These are phyloP conservation scores for Brachymystax lenok DNA, from an alignment of 2,797 vertebrate genomes.

Conservation along the genomic window DNA sequence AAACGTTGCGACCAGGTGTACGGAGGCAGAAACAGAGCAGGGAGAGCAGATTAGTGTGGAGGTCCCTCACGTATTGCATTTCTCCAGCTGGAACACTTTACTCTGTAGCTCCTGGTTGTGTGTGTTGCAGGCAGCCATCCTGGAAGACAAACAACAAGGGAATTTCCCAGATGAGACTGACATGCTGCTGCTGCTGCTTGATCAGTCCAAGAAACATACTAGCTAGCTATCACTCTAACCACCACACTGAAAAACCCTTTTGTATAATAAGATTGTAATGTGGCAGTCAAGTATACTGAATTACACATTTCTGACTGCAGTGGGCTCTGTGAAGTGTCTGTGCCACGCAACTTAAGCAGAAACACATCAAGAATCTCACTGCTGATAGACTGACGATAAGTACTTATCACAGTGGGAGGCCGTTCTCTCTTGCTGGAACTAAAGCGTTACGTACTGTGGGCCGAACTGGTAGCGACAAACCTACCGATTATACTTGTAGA, in stretches of 20 bases:
- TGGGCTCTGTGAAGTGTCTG: not conserved
- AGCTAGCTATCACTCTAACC: no score
- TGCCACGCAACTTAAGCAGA: no score
- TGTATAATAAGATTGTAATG: not conserved
- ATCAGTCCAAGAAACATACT: not conserved
- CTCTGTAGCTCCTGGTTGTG: constrained; percentile 95
- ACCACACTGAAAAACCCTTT: no score
- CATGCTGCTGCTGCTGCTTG: not conserved
- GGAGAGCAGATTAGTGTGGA: constrained; percentile 24
- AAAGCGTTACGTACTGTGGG: no score
- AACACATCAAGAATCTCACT: no score
- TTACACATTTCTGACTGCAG: not conserved
- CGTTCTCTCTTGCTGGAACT: no score
- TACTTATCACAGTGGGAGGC: no score
- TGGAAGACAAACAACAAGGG: constrained; percentile 41
- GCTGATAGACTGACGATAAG: no score
- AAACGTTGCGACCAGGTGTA: constrained; percentile 1
- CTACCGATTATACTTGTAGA: no score
- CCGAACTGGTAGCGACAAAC: no score
- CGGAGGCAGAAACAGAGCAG: not conserved
- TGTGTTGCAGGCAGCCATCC: constrained; percentile 86
- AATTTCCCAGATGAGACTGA: not conserved
- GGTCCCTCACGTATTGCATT: constrained; percentile 89
- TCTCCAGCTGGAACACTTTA: constrained; percentile 92
- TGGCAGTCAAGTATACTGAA: not conserved